Base-by-base conservation (phyloP, 2,888 invertebrate species). In the Dasysyrphus tricinctus region DNA sequence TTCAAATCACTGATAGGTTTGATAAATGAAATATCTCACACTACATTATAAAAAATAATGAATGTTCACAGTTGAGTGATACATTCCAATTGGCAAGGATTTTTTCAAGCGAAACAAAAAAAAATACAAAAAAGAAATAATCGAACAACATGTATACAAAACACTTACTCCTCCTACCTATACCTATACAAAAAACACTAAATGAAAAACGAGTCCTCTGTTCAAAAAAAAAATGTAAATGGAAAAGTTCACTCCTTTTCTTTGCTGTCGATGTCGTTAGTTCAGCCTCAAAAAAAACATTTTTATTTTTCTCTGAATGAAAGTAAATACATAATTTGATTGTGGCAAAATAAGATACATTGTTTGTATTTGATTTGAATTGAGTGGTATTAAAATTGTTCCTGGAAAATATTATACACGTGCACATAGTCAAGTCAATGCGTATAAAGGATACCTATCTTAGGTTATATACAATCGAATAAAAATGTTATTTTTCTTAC, bases 21-120 rank as follows among this genome's bases (percentile, higher is more conserved):
- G 24, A 16, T 57, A 57, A 5, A 14, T 7, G 14, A 39, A 59
- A 59, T 59, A 12, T 14, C 19, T 59, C 39, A 59, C 39, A 39
- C 39, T 14, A 12, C 12, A 19, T 11, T 44, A n/a, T 44, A 63
- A 63, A 63, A 63, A 24, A 24, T 24, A 24, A 2, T 44, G 73
- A 82, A 61, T 78, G 73, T 61, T 56, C 67, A 74, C 54, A 61
- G 73, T 77, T 82, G 72, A 67, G 77, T 82, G 78, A 78, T 78
- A 72, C 67, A 77, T 73, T 67, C 44, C 72, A 73, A 82, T 59
- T 82, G 44, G 56, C 1, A 69, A 44, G 73, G 67, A 56, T 74
- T 78, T 76, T 29, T 24, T 9, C 61, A 19, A 29, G 56, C 54
- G 44, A 32, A 69, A 44, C 24, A 72, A 24, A 29, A 12, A 12